phyloP scores from a whole-genome alignment of 2,113 vertebrate genomes.

The Mobula birostris region DNA sequence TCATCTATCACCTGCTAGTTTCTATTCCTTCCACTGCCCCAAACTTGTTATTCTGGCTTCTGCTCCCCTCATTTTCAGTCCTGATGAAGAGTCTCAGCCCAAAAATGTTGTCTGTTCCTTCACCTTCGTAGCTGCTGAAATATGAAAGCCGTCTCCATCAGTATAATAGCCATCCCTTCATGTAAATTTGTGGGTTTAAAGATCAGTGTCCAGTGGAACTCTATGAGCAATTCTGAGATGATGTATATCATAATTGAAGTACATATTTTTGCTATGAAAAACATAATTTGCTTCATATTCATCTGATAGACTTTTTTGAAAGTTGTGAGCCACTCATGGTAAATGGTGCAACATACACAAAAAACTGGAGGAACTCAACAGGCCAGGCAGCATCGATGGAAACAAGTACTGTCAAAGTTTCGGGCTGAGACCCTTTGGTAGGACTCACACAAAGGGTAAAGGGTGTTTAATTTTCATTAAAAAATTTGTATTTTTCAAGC shows the following conservation, averaged over 20 bases:
- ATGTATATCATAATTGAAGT: neutral
- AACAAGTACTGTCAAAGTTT: too few relatives aligned
- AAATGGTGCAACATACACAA: too few relatives aligned
- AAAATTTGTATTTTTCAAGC: neutral
- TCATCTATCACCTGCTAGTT: too few relatives aligned
- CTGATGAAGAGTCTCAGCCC: too few relatives aligned
- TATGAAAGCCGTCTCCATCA: neutral
- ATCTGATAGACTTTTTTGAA: neutral
- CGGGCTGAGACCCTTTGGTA: too few relatives aligned
- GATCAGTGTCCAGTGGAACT: neutral
- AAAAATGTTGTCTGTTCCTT: too few relatives aligned
- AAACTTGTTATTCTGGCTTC: too few relatives aligned
- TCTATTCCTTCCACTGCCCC: too few relatives aligned
- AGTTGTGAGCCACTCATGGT: neutral
- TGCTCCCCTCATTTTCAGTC: too few relatives aligned
- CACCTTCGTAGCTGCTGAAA: neutral
- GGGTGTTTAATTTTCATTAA: neutral
- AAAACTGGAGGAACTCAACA: too few relatives aligned
- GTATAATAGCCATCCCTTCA: neutral
- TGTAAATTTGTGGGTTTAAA: neutral
- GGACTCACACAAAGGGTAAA: neutral
- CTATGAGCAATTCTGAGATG: neutral
- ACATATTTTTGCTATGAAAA: neutral
- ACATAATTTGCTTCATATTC: neutral
- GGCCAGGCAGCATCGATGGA: too few relatives aligned